Conservation (phyloP, 2,113 vertebrate genomes). For the Gallinago jamesoni region DNA sequence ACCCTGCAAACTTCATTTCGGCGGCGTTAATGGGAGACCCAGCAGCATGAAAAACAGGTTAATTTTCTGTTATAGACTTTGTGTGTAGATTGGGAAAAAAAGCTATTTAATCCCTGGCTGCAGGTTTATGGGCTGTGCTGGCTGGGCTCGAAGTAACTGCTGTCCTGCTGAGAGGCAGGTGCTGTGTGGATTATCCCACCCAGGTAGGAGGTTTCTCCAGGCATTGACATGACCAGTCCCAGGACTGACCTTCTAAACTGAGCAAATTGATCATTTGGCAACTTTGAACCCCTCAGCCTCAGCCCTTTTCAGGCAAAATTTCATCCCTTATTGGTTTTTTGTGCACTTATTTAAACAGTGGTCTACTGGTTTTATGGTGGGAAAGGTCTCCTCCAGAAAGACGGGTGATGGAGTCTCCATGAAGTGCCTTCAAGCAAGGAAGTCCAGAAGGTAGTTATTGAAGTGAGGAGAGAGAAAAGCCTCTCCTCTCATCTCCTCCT, state of each 20-base stretch:
- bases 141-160: background rate
- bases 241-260: background rate
- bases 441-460: background rate
- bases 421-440: background rate
- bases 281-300: background rate
- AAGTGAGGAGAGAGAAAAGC: background rate
- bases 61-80: background rate
- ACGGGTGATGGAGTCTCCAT: too few species aligned
- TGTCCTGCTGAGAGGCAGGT: background rate
- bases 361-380: background rate
- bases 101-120: background rate
- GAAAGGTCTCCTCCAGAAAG: background rate
- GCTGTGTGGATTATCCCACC: background rate
- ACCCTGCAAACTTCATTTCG: rapidly evolving
- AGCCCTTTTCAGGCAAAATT: background rate
- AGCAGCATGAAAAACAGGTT: background rate
- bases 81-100: rapidly evolving
- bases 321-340: background rate
- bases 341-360: background rate
- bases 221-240: background rate
- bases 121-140: background rate
- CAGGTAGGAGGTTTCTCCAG: background rate
- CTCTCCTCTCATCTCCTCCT: background rate
- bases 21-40: background rate
- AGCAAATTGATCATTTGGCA: background rate